Evolutionary conservation across 2,113 vertebrate genomes (phyloP), one percentile per base, ranked within the genome.

Genomic region (Ascaphus truei): DNA sequence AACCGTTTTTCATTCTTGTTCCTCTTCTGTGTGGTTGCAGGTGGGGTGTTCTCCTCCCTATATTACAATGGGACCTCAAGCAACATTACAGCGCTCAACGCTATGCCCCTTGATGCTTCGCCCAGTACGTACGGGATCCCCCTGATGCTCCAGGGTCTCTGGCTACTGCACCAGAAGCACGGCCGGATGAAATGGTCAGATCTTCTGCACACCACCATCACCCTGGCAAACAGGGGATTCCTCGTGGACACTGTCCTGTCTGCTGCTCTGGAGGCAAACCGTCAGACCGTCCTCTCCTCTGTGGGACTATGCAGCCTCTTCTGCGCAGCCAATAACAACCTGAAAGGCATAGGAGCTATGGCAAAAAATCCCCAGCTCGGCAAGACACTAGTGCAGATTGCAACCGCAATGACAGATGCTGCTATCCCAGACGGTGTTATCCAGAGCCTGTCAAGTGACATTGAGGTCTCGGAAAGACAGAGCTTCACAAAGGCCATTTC

Each of bases 151-250:
- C 72, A 55, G 0, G 55, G 84, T 20, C 62, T 90, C 51, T 48
- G 2, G 13, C 15, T 76, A 8, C 76, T 90, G 3, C 87, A 90
- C 7, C 25, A 36, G 5, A 62, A 2, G 9, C 76, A 79, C 0
- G 89, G 86, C n/a, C 55, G 0, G 30, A 73, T 81, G 39, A 67
- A 77, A 36, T 90, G 85, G 88, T 18, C 79, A 2, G 62, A 6
- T 5, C 76, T 91, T 48, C 73, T 82, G 1, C 1, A 2, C 18
- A 75, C 72, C 1, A 66, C 76, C 3, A 39, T 45, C 18, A 0
- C 2, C 1, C 68, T 87, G 18, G 81, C 81, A 47, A 71, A 74
- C 26, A 22, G 81, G 1, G 88, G 89, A 8, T 89, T 91, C 51
- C 11, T 27, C 13, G 64, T 90, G 25, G 87, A 89, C 3, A 4